Percentiles rank a stretch among this genome's conserved stretches.
phyloP scores from a whole-genome alignment of 2,113 vertebrate species.

The Pelecanus crispus region DNA sequence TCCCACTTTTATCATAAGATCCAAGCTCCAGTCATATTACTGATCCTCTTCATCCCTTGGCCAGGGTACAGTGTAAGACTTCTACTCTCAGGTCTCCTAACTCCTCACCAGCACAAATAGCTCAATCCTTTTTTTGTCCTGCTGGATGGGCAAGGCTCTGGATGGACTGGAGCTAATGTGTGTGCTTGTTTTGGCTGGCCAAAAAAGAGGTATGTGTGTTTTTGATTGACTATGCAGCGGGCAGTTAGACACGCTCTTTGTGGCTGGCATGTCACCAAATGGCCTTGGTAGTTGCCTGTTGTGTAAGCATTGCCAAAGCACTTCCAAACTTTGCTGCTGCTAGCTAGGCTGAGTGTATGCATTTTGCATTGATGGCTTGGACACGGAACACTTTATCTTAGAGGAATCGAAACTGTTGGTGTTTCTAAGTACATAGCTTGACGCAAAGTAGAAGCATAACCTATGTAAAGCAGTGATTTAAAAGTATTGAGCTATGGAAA shows the following conservation, averaged over 20 bases:
- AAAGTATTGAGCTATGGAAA: background rate
- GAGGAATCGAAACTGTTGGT: background rate
- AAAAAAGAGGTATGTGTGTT: constrained; percentile 14
- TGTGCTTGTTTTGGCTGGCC: constrained; percentile 13
- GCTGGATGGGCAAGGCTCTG: constrained; percentile 19
- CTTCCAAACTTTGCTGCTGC: background rate
- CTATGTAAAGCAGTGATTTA: background rate
- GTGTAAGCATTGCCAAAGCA: background rate
- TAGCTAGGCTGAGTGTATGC: background rate
- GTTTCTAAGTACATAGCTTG: background rate
- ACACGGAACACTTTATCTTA: background rate
- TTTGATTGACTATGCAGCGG: background rate
- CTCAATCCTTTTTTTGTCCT: background rate
- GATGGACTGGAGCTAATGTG: constrained; percentile 3
- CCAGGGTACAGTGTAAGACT: constrained; percentile 3
- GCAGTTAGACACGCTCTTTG: background rate
- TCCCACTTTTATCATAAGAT: background rate
- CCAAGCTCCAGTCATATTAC: background rate
- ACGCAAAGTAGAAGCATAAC: background rate
- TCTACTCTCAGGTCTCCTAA: background rate
- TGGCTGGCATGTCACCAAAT: background rate
- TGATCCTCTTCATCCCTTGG: constrained; percentile 4
- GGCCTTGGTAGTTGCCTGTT: background rate
- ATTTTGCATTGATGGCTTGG: background rate
- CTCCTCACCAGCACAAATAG: background rate